These are phyloP conservation scores for Hystrix cristata DNA, from an alignment of 2,113 vertebrate genomes.

Conservation along the genomic window DNA sequence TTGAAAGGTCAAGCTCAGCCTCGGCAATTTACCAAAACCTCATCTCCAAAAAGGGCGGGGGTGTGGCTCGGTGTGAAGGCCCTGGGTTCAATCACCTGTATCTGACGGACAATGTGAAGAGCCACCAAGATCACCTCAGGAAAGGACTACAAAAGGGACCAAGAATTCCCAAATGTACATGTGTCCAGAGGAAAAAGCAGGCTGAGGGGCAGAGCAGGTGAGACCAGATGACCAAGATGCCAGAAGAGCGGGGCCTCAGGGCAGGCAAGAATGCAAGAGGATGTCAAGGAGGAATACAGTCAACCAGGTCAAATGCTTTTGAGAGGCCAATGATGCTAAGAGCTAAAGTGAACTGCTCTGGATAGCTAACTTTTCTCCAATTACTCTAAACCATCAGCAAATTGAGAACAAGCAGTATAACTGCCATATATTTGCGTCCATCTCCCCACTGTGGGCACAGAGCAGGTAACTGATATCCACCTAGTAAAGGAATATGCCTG, in stretches of 20 bases:
- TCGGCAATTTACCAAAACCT: background rate
- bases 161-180: background rate
- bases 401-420: background rate
- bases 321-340: background rate
- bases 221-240: background rate
- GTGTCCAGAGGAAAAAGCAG: background rate
- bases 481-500: background rate
- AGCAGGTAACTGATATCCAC: background rate
- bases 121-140: background rate
- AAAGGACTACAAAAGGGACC: background rate
- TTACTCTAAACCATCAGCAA: background rate
- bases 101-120: background rate
- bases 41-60: background rate
- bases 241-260: background rate
- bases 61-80: background rate
- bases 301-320: background rate
- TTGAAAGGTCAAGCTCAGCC: background rate
- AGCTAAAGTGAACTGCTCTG: background rate
- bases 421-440: background rate
- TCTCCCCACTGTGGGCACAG: background rate
- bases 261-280: background rate
- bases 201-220: background rate
- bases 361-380: background rate
- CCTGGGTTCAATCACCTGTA: background rate
- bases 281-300: background rate